Evolutionary conservation across 2,888 invertebrate genomes (phyloP), one percentile per base, ranked within the genome.

Genomic region (Acronicta alni): DNA sequence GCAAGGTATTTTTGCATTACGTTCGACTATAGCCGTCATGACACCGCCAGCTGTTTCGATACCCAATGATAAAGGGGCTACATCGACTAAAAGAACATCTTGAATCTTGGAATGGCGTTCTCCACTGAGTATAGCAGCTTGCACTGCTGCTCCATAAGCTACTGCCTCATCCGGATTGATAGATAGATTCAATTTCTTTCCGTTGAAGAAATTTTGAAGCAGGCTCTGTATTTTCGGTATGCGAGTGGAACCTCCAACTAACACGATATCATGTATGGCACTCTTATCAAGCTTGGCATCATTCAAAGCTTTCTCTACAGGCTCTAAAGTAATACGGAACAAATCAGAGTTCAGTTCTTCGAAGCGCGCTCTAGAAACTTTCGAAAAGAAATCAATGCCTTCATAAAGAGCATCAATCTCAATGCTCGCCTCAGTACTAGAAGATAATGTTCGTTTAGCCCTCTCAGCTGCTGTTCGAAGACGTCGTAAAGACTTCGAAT

Each of bases 111-210:
- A 95, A 84, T 97, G 97, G 10, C 96, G 95, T 95, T 97, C 96
- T 1, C 96, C 96, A 63, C 95, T 95, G 23, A 97, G 86, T 73
- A 97, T 96, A 1, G 96, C 97, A 0, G 97, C 97, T 85, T 97
- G 96, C 0, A 97, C 95, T 0, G 97, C 97, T 1, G 97, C 97
- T 10, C 97, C 97, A 75, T 96, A 97, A 0, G 97, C 97, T 0
- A 97, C 97, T 0, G 97, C 97, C 84, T 97, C 97, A 74, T 97
- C 97, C 0, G 97, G 97, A 81, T 97, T 97, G 60, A 97, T 97
- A 2, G 96, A 96, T 48, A 96, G 91, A 81, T 97, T 97, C 8
- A 97, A 88, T 37, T 95, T 94, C 84, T 96, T 97, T 0, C 96
- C 96, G 72, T 95, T 95, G 89, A 97, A 97, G 89, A 96, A 97